Conservation (phyloP, 2,113 vertebrate genomes). For the Pimephales promelas region DNA sequence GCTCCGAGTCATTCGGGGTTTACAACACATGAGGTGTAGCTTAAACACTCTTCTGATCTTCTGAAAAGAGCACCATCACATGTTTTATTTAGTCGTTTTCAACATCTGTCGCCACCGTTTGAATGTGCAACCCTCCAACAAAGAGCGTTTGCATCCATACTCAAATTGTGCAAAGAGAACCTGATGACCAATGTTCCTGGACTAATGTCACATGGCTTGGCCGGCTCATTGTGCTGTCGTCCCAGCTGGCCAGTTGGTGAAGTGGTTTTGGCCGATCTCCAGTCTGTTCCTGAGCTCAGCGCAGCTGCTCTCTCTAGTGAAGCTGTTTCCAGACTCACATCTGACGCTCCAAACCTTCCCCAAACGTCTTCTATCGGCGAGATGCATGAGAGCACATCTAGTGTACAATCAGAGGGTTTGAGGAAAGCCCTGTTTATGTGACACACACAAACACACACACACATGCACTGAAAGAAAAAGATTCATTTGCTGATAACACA, state of each 20-base stretch:
- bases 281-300: constrained; percentile 44
- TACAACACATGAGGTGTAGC: not conserved
- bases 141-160: not conserved
- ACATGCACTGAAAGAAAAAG: not conserved
- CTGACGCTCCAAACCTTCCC: constrained; percentile 28
- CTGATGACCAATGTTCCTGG: not conserved
- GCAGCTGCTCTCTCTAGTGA: constrained; percentile 53
- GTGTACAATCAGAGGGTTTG: constrained; percentile 56
- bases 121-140: not conserved
- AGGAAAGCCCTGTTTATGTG: constrained; percentile 61
- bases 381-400: constrained; percentile 61
- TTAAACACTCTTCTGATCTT: not conserved
- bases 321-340: constrained; percentile 43
- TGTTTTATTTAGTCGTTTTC: too few species aligned
- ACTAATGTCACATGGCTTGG: constrained; percentile 18
- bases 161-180: not conserved
- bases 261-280: constrained; percentile 57
- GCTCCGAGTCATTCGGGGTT: not conserved
- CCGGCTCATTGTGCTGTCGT: constrained; percentile 34
- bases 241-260: constrained; percentile 39
- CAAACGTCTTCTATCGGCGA: constrained; percentile 58
- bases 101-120: not conserved
- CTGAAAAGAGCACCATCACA: not conserved
- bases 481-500: too few species aligned
- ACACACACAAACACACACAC: constrained; percentile 52